Evolutionary conservation across 2,113 vertebrate species (phyloP).

Genomic region (Macrotis lagotis): DNA sequence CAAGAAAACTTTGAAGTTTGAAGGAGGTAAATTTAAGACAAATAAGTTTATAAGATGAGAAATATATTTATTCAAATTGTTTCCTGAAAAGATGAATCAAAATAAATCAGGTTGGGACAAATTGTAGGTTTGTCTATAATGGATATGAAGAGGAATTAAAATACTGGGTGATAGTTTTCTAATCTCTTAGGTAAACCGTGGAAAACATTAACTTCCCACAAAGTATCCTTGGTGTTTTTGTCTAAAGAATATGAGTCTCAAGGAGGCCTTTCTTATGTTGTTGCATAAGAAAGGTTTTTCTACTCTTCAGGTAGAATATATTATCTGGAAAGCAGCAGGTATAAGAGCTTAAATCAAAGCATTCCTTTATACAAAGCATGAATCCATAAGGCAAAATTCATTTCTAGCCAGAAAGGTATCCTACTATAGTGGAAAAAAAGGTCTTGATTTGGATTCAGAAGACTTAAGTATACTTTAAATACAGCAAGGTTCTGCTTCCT

Average conservation of each 20-base stretch:
- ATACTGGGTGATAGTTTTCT: neutral
- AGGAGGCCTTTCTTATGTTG: neutral
- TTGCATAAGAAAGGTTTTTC: neutral
- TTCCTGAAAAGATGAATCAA: neutral
- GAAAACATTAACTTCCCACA: neutral
- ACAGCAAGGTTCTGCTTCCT: neutral
- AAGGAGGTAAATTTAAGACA: conserved; percentile 27
- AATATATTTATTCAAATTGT: conserved; percentile 4
- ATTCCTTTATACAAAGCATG: neutral
- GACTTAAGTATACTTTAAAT: neutral
- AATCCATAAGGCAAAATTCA: neutral
- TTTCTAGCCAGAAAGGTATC: neutral
- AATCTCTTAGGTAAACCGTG: neutral
- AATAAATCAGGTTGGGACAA: neutral
- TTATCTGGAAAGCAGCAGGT: neutral
- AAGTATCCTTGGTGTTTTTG: neutral
- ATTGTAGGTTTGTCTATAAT: neutral
- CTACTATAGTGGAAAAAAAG: neutral
- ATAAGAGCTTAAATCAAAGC: neutral
- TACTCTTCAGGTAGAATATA: neutral
- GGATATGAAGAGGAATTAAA: neutral
- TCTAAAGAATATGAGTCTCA: neutral
- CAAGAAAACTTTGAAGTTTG: conserved; percentile 4
- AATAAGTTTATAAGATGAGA: neutral
- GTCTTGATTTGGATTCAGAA: neutral